These are phyloP conservation scores for Andrena camellia DNA, from an alignment of 2,888 invertebrate species.

Conservation along the genomic window DNA sequence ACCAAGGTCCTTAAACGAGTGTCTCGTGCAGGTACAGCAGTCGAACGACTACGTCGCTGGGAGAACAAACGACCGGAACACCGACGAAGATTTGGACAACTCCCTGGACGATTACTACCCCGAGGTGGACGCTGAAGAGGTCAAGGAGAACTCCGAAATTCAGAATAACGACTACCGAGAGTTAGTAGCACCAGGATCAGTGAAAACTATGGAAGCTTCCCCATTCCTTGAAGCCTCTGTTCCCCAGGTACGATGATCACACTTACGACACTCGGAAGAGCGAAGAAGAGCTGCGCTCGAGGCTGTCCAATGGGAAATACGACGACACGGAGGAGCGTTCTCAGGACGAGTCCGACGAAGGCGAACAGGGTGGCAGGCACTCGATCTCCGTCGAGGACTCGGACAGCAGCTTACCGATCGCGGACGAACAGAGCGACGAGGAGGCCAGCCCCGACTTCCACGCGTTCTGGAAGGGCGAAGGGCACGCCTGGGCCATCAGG, in stretches of 20 bases:
- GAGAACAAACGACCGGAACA: conserved; percentile 18
- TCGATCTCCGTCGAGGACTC: conserved; percentile 49
- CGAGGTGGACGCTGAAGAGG: conserved; percentile 54
- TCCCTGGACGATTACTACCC: conserved; percentile 58
- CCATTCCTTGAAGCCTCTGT: not conserved
- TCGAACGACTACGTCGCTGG: conserved; percentile 29
- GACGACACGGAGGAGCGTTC: conserved; percentile 52
- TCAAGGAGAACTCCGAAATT: conserved; percentile 53
- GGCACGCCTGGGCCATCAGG: conserved; percentile 87
- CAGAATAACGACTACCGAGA: conserved; percentile 64
- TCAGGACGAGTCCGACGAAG: conserved; percentile 52
- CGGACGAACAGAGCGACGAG: conserved; percentile 33
- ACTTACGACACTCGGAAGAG: conserved; percentile 35
- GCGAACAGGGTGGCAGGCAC: conserved; percentile 39
- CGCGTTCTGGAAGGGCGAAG: conserved; percentile 88
- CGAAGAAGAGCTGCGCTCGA: conserved; percentile 36
- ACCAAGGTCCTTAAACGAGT: not conserved
- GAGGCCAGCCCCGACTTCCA: conserved; percentile 56
- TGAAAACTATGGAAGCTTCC: not conserved
- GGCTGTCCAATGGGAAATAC: conserved; percentile 45
- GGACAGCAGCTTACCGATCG: conserved; percentile 54
- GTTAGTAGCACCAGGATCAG: conserved; percentile 46
- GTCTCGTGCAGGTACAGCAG: conserved; percentile 18
- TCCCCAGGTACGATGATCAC: conserved; percentile 40
- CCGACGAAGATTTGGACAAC: conserved; percentile 52